Base-by-base conservation (phyloP, 2,888 invertebrate genomes). In the Cephus pygmeus region DNA sequence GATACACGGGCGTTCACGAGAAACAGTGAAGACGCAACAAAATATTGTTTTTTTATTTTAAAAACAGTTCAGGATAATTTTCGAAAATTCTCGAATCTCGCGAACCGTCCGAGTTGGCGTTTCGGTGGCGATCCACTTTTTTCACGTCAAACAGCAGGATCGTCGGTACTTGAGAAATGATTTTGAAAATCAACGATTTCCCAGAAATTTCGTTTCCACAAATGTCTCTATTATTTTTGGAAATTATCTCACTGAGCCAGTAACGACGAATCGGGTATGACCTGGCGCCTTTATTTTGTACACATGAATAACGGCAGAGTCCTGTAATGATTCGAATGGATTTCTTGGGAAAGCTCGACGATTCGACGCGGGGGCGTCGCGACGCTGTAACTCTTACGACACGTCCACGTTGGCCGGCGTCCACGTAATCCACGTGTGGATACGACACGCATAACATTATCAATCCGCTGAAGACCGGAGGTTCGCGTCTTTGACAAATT, bases 191-290 rank as follows among this genome's bases (percentile, higher is more conserved):
- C 56, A 56, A 23, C 6, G 2, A 23, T 56, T 23, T 56, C 56
- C 9, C 23, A 9, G 23, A 56, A 56, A 23, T 9, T 9, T 23
- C 9, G 2, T 56, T 23, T 56, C 23, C 9, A 6, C 23, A 9
- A 56, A 56, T 6, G 6, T 74, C 79, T 36, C 23, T 68, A 77
- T 82, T 87, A 87, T 86, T 87, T 86, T 85, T 73, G 84, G 81
- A 71, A 40, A 74, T 85, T 82, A 71, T 79, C 79, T 82, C 80
- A 81, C 34, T 6, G 69, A 75, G 12, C 3, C 35, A 12, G 35
- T 35, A 35, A 35, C 35, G 35, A 35, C 12, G 12, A 35, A 69
- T 35, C 69, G 74, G 35, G 31, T 31, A 30, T 69, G 68, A 74
- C 34, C 69, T 30, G 35, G 68, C 15, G 12, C 75, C 15, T 33